Percentiles rank a stretch among this genome's conserved stretches.
phyloP scores from a whole-genome alignment of 2,888 invertebrate genomes.

The Rhagophthalmus giganteus region DNA sequence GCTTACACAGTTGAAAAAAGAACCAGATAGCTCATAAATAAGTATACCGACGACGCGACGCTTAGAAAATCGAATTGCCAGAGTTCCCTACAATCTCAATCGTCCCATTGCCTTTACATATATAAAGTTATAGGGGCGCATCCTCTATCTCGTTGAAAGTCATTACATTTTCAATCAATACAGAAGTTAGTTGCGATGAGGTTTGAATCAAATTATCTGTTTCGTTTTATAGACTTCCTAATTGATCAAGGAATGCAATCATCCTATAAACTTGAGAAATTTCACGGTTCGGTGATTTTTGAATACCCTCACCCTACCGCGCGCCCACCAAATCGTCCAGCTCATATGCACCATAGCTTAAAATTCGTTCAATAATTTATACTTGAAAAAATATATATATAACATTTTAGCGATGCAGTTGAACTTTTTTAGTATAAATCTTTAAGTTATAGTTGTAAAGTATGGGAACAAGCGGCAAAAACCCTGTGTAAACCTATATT shows the following conservation, averaged over 20 bases:
- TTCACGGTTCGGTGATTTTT: conserved; percentile 10
- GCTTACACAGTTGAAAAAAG: conserved; percentile 25
- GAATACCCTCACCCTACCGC: conserved; percentile 1
- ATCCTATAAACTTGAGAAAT: conserved; percentile 12
- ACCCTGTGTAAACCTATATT: no score
- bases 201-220: conserved; percentile 33
- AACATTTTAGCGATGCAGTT: no score
- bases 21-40: conserved; percentile 36
- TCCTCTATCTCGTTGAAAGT: conserved; percentile 22
- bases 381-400: no score
- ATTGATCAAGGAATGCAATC: conserved; percentile 18
- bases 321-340: background rate
- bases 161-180: conserved; percentile 30
- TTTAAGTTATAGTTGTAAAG: no score
- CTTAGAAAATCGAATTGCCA: conserved; percentile 35
- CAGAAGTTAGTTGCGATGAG: conserved; percentile 30
- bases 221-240: conserved; percentile 23
- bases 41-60: conserved; percentile 35
- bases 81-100: conserved; percentile 28
- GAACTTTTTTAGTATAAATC: no score
- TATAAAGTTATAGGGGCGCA: conserved; percentile 17
- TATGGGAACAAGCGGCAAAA: no score
- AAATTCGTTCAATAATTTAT: no score
- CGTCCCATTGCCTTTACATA: conserved; percentile 22
- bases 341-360: no score